phyloP scores from a whole-genome alignment of 2,797 vertebrate species.

The Lepus townsendii region DNA sequence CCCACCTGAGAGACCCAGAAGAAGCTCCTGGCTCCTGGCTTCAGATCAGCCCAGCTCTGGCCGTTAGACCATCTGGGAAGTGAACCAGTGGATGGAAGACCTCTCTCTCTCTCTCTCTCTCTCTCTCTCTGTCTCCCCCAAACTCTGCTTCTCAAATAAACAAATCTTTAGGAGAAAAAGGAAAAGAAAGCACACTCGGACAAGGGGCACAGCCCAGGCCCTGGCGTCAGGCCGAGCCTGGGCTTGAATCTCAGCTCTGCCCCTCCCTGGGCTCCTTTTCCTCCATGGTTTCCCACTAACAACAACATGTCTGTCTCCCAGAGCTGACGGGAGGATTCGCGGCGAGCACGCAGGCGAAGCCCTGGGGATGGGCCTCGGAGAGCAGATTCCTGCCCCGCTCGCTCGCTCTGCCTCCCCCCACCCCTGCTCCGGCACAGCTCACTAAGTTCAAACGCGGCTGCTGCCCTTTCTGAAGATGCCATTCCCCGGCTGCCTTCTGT shows the following conservation, averaged over 20 bases:
- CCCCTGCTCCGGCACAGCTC: slow-evolving; percentile 33
- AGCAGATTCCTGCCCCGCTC: no score
- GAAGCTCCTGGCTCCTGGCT: no score
- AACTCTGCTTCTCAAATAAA: no score
- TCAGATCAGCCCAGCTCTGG: no score
- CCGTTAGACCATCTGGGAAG: no score
- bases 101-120: no score
- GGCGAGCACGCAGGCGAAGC: not conserved
- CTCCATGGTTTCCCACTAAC: not conserved
- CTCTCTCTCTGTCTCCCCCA: no score
- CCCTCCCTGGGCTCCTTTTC: not conserved
- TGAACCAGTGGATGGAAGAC: no score
- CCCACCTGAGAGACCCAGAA: no score
- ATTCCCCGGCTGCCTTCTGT: slow-evolving; percentile 51
- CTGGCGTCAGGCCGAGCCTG: not conserved
- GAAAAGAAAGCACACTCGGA: no score
- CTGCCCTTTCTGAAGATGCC: slow-evolving; percentile 67
- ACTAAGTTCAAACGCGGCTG: slow-evolving; percentile 62
- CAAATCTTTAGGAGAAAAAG: no score
- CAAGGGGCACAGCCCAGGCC: not conserved
- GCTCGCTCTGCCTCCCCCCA: not conserved
- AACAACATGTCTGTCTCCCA: not conserved
- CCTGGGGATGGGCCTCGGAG: not conserved
- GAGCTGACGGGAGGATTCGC: not conserved
- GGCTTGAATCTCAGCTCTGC: not conserved